Percentiles rank a stretch among this genome's conserved stretches.
phyloP scores from a whole-genome alignment of 2,113 vertebrate species.

The Osmerus mordax region DNA sequence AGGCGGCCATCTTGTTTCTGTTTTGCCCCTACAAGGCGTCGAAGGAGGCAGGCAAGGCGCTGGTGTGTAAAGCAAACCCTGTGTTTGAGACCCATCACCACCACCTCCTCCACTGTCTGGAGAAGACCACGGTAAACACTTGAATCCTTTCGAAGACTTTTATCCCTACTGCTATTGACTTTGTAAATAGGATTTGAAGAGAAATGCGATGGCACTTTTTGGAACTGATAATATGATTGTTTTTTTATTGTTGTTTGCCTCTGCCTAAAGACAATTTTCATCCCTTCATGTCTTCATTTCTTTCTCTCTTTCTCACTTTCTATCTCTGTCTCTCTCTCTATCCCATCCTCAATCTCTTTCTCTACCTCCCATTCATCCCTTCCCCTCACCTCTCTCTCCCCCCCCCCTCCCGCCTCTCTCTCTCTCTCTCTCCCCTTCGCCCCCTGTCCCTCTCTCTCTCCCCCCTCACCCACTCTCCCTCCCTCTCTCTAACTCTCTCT shows the following conservation, averaged over 20 bases:
- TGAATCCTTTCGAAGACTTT: neutral
- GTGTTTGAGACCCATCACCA: slow-evolving; percentile 88
- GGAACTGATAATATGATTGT: too few relatives aligned
- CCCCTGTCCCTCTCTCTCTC: neutral
- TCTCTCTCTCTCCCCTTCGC: neutral
- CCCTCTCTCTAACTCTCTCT: slow-evolving; percentile 24
- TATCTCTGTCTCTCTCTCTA: too few relatives aligned
- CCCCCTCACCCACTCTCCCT: neutral
- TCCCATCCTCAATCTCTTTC: neutral
- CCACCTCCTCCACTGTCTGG: slow-evolving; percentile 94
- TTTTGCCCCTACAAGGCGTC: slow-evolving; percentile 77
- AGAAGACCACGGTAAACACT: slow-evolving; percentile 89
- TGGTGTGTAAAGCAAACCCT: slow-evolving; percentile 83
- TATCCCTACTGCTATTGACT: neutral
- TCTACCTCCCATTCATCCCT: neutral
- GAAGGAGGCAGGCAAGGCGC: slow-evolving; percentile 83
- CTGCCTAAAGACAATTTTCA: too few relatives aligned
- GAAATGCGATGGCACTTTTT: neutral
- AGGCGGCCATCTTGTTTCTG: slow-evolving; percentile 19
- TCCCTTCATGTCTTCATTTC: too few relatives aligned
- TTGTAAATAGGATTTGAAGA: too few relatives aligned
- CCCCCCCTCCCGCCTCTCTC: slow-evolving; percentile 2
- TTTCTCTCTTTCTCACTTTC: too few relatives aligned
- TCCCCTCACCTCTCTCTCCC: neutral
- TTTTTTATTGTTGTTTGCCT: too few relatives aligned